Evolutionary conservation across 2,797 vertebrate genomes (phyloP).

Genomic region (Huso huso): DNA sequence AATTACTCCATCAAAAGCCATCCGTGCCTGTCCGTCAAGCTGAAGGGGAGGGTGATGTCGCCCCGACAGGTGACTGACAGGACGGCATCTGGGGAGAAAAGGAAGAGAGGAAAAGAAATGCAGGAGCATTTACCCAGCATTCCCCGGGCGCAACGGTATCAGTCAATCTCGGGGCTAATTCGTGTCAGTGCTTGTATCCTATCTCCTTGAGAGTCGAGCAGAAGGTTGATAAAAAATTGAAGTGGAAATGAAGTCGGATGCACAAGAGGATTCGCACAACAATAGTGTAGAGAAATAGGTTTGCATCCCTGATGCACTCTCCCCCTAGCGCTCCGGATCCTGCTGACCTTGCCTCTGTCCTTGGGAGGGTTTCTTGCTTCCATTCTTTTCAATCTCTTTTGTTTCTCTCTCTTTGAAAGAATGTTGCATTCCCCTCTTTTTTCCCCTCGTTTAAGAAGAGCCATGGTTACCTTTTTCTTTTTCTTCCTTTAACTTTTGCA

Average conservation of each 20-base stretch:
- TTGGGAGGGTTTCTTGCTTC: constrained; percentile 46
- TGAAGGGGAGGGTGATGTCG: constrained; percentile 53
- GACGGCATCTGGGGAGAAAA: constrained; percentile 37
- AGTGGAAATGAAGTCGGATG: constrained; percentile 96
- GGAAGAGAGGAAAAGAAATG: constrained; percentile 9
- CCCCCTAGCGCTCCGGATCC: constrained; percentile 46
- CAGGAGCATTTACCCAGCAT: constrained; percentile 55
- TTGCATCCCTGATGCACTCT: constrained; percentile 55
- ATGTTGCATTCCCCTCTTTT: too few relatives aligned
- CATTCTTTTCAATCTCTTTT: constrained; percentile 9
- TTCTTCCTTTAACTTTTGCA: too few relatives aligned
- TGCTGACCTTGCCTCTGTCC: constrained; percentile 77
- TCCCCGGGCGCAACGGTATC: constrained; percentile 76
- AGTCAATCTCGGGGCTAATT: constrained; percentile 93
- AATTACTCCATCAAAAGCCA: constrained; percentile 74
- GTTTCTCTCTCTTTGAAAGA: constrained; percentile 4
- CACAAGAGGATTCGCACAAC: constrained; percentile 74
- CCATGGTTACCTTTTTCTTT: too few relatives aligned
- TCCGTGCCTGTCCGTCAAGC: constrained; percentile 59
- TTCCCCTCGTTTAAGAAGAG: too few relatives aligned
- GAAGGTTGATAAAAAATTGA: constrained; percentile 93
- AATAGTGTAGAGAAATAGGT: constrained; percentile 59
- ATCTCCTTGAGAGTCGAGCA: constrained; percentile 81
- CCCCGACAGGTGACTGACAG: constrained; percentile 71
- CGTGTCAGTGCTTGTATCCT: constrained; percentile 88